A percentile compares a stretch with the other conserved stretches of the same genome.
Evolutionary conservation across 2,797 vertebrate genomes (phyloP).

Genomic region (Sardinella longiceps): DNA sequence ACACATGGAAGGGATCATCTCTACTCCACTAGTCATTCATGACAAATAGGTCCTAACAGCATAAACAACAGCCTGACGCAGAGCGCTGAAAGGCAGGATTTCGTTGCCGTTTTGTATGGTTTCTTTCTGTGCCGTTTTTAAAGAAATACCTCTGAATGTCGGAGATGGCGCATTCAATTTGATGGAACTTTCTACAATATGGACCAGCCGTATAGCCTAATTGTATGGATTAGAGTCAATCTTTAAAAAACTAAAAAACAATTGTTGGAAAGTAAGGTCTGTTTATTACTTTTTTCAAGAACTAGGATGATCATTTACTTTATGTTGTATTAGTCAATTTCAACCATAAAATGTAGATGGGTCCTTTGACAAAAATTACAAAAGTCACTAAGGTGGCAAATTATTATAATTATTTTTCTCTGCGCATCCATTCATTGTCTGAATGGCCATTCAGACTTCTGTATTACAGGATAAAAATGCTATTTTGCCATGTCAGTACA

Average conservation of each 20-base stretch:
- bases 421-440: neutral
- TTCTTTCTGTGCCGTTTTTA: no score
- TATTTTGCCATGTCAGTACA: neutral
- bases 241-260: neutral
- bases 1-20: neutral
- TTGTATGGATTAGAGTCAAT: neutral
- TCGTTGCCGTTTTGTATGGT: no score
- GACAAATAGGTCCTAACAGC: no score
- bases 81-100: no score
- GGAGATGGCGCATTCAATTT: neutral
- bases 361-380: neutral
- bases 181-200: neutral
- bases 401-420: neutral
- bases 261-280: neutral
- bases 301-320: neutral
- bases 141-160: neutral
- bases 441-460: neutral
- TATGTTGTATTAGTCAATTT: neutral
- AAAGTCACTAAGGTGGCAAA: neutral
- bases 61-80: no score
- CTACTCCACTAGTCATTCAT: no score
- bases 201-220: neutral
- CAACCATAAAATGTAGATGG: neutral
- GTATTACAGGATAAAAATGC: neutral
- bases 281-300: neutral